Percentiles rank a stretch among this genome's conserved stretches.
Evolutionary conservation across 2,888 invertebrate genomes (phyloP).

Genomic region (Amiota communis): DNA sequence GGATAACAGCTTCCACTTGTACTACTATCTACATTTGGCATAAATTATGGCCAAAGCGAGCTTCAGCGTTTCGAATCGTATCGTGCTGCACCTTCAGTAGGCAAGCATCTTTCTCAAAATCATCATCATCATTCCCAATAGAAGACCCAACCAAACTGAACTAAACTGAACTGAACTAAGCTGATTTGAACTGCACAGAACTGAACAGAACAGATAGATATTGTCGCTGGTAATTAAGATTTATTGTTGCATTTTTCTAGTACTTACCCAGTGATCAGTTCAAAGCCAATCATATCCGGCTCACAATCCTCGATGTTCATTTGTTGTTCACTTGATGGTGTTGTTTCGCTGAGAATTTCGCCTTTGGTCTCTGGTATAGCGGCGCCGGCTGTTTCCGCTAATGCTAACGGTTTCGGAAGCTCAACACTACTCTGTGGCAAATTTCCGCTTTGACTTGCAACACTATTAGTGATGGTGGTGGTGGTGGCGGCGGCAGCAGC

Average conservation of each 20-base stretch:
- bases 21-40: conserved; percentile 1
- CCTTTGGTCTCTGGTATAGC: conserved; percentile 54
- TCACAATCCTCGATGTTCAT: conserved; percentile 82
- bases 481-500: conserved; percentile 31
- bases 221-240: conserved; percentile 41
- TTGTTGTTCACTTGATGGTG: conserved; percentile 41
- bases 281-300: conserved; percentile 91
- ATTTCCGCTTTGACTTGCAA: conserved; percentile 54
- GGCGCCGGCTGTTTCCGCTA: conserved; percentile 48
- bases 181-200: not conserved
- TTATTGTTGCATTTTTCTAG: conserved; percentile 31
- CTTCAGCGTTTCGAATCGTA: not conserved
- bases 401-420: conserved; percentile 68
- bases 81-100: conserved; percentile 4
- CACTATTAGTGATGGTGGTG: conserved; percentile 32
- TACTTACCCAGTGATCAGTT: conserved; percentile 88
- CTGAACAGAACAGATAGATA: not conserved
- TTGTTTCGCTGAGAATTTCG: conserved; percentile 53
- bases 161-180: not conserved
- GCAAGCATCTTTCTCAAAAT: not conserved
- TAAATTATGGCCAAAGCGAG: not conserved
- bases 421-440: conserved; percentile 43
- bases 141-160: not conserved
- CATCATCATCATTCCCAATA: no score
- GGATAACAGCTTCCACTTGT: conserved; percentile 12